Evolutionary conservation across 2,797 vertebrate genomes (phyloP).

Genomic region (Hyperoplus immaculatus): DNA sequence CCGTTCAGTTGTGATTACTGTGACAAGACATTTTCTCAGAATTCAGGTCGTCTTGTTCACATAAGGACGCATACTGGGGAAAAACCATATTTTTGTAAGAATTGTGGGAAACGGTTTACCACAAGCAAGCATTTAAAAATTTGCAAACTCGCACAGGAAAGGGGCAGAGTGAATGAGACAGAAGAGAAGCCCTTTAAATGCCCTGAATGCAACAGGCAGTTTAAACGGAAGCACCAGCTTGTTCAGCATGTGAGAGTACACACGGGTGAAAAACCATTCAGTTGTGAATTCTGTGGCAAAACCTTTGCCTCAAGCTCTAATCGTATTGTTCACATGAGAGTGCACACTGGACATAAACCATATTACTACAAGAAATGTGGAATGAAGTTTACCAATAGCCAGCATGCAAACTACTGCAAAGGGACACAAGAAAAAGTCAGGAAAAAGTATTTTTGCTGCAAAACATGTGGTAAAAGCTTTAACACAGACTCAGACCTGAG

Average conservation of each 20-base stretch:
- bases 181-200: no score
- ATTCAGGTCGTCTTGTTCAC: neutral
- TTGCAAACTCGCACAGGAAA: neutral
- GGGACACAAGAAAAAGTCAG: neutral
- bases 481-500: slow-evolving; percentile 16
- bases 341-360: no score
- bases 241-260: no score
- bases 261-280: no score
- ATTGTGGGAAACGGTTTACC: slow-evolving; percentile 19
- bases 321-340: no score
- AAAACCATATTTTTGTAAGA: slow-evolving; percentile 17
- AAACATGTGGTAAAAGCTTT: slow-evolving; percentile 17
- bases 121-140: slow-evolving; percentile 6
- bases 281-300: no score
- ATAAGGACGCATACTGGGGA: slow-evolving; percentile 15
- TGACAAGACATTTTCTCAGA: neutral
- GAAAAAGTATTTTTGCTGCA: slow-evolving; percentile 4
- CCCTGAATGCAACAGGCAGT: no score
- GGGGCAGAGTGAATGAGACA: no score
- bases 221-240: no score
- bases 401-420: neutral
- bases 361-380: no score
- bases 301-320: no score
- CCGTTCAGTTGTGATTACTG: neutral
- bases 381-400: neutral